Percentiles rank a stretch among this genome's conserved stretches.
phyloP scores from a whole-genome alignment of 2,888 invertebrate species.

The Diarsia mendica region DNA sequence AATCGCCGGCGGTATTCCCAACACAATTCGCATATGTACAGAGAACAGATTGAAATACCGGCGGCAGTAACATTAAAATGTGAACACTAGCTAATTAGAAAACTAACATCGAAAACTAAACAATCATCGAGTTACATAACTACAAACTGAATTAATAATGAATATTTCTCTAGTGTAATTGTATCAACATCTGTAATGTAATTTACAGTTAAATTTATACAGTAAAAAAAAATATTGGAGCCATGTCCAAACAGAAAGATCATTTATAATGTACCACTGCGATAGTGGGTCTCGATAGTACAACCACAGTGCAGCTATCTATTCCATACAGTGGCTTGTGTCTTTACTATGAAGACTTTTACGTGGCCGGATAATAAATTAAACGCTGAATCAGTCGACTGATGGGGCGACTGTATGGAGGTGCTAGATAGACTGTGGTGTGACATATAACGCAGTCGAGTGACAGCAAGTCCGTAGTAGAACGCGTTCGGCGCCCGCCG shows the following conservation, averaged over 20 bases:
- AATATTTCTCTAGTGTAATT: constrained; percentile 62
- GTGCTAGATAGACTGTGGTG: constrained; percentile 37
- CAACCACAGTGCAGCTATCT: constrained; percentile 51
- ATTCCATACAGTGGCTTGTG: constrained; percentile 42
- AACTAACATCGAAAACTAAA: constrained; percentile 86
- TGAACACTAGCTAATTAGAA: constrained; percentile 82
- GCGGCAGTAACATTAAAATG: constrained; percentile 71
- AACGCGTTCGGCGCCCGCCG: constrained; percentile 63
- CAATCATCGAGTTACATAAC: constrained; percentile 75
- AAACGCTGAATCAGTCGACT: constrained; percentile 25
- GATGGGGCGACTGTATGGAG: constrained; percentile 40
- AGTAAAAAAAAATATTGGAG: constrained; percentile 69
- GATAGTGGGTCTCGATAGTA: constrained; percentile 64
- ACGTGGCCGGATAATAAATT: constrained; percentile 39
- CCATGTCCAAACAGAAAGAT: constrained; percentile 71
- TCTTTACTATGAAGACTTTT: constrained; percentile 13
- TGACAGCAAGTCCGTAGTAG: constrained; percentile 65
- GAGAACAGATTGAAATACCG: constrained; percentile 60
- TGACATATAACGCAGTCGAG: constrained; percentile 52
- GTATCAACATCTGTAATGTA: constrained; percentile 69
- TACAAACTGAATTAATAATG: constrained; percentile 68
- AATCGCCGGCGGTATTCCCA: constrained; percentile 62
- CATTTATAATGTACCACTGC: constrained; percentile 63
- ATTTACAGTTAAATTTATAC: constrained; percentile 71
- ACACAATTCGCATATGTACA: constrained; percentile 69